These are phyloP conservation scores for Phymorhynchus buccinoides DNA, from an alignment of 1,140 invertebrate species.

Conservation along the genomic window DNA sequence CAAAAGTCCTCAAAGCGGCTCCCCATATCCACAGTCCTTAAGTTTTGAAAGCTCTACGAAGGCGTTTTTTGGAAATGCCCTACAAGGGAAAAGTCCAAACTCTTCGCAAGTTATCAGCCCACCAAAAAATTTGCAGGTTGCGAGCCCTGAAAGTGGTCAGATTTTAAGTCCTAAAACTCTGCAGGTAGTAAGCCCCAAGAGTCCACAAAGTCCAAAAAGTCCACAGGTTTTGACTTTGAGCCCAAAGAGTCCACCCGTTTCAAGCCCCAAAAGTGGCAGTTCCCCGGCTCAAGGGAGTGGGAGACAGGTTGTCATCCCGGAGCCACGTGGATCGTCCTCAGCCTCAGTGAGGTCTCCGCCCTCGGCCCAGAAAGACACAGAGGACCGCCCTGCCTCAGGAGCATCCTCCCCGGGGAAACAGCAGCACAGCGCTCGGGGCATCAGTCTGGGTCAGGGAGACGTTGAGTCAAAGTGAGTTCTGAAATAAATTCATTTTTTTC, in stretches of 20 bases:
- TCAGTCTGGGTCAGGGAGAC: neutral
- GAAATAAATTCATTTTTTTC: too few relatives aligned
- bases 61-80: too few relatives aligned
- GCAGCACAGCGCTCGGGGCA: neutral
- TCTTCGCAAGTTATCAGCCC: neutral
- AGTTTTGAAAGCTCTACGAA: too few relatives aligned
- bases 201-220: neutral
- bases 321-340: neutral
- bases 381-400: neutral
- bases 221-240: neutral
- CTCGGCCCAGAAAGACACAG: neutral
- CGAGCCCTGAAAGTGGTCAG: too few relatives aligned
- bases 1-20: neutral
- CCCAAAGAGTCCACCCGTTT: neutral
- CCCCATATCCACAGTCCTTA: too few relatives aligned
- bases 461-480: neutral
- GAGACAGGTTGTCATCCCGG: too few relatives aligned
- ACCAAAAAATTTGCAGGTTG: neutral
- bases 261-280: neutral
- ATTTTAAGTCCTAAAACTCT: neutral
- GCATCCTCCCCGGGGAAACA: neutral
- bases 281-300: too few relatives aligned
- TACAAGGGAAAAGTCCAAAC: too few relatives aligned
- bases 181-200: neutral
- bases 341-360: neutral